These are phyloP conservation scores for Benitochromis conjunctus DNA, from an alignment of 2,113 vertebrate genomes.

Conservation along the genomic window DNA sequence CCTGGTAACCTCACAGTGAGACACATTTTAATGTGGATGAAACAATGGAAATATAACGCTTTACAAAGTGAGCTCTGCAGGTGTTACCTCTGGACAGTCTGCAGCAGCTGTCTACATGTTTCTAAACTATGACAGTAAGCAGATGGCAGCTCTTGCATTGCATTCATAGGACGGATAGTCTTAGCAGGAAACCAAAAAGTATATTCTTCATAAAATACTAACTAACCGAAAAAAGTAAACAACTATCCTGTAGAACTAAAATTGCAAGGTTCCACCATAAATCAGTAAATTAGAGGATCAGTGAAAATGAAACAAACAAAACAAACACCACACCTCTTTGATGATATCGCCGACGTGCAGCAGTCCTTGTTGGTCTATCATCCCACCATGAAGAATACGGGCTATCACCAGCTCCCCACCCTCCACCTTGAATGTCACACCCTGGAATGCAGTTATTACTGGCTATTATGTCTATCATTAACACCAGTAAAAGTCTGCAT, in stretches of 20 bases:
- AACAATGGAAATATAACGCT: background rate
- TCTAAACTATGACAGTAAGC: background rate
- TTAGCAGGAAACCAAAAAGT: background rate
- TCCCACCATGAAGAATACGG: slow-evolving; percentile 91
- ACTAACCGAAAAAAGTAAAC: background rate
- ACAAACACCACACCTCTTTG: slow-evolving; percentile 73
- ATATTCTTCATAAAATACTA: background rate
- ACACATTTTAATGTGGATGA: background rate
- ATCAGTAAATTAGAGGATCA: background rate
- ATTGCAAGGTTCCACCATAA: background rate
- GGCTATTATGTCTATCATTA: background rate
- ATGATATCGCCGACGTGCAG: slow-evolving; percentile 93
- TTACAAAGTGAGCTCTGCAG: background rate
- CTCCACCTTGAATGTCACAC: slow-evolving; percentile 91
- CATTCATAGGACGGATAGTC: background rate
- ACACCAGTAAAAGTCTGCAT: background rate
- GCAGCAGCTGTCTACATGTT: background rate
- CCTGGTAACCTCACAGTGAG: background rate
- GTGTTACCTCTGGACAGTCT: background rate
- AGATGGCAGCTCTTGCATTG: background rate
- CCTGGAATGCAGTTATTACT: slow-evolving; percentile 67
- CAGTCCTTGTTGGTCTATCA: slow-evolving; percentile 93
- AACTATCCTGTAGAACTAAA: background rate
- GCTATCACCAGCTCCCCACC: slow-evolving; percentile 89
- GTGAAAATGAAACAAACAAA: background rate